Conservation (phyloP, 1,140 invertebrate genomes). For the Caenorhabditis briggsae region DNA sequence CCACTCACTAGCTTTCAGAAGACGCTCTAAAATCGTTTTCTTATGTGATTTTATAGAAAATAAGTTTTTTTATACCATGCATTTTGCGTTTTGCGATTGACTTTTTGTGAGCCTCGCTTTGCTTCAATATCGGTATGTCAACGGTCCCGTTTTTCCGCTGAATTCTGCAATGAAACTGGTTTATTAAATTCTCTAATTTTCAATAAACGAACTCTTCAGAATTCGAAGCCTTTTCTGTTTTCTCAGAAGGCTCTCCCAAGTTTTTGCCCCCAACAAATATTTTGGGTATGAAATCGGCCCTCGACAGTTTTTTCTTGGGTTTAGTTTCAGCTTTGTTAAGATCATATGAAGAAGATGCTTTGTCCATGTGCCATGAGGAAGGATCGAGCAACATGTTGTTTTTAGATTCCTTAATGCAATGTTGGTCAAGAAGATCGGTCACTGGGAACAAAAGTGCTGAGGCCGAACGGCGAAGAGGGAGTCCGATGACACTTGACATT, state of each 20-base stretch:
- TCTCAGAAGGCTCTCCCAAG: background rate
- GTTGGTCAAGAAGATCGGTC: background rate
- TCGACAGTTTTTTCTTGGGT: background rate
- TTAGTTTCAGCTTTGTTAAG: background rate
- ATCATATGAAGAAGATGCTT: background rate
- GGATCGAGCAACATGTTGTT: too few species aligned
- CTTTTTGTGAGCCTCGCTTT: conserved; percentile 18
- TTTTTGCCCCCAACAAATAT: background rate
- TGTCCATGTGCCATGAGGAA: background rate
- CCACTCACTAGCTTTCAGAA: conserved; percentile 34
- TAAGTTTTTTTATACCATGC: background rate
- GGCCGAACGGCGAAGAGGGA: conserved; percentile 1
- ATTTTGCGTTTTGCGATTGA: conserved; percentile 12
- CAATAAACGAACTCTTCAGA: background rate
- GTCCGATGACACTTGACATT: background rate
- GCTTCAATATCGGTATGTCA: conserved; percentile 4
- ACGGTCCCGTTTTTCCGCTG: conserved; percentile 1
- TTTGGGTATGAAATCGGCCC: background rate
- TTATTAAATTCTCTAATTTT: background rate
- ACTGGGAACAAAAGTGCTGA: conserved; percentile 3
- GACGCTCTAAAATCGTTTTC: background rate
- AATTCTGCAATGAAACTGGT: background rate
- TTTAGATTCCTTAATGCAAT: background rate
- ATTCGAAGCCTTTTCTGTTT: background rate
- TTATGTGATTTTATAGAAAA: too few species aligned